Evolutionary conservation across 2,797 vertebrate genomes (phyloP).

Genomic region (Sciaenops ocellatus): DNA sequence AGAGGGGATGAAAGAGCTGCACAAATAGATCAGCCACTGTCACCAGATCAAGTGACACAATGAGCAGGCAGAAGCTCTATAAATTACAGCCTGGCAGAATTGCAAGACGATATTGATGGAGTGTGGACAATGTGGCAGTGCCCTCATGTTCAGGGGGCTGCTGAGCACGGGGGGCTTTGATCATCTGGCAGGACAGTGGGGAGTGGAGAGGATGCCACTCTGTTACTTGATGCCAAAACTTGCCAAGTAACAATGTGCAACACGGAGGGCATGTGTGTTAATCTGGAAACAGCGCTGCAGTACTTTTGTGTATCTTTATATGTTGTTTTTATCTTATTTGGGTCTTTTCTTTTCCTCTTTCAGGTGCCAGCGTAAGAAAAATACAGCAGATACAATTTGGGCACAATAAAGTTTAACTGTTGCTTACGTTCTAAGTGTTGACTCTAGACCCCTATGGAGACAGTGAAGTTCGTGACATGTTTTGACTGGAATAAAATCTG

Average conservation of each 20-base stretch:
- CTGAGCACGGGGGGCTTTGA: constrained; percentile 53
- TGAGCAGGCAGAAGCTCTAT: constrained; percentile 54
- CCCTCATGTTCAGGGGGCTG: constrained; percentile 26
- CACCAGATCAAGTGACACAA: constrained; percentile 77
- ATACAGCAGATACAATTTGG: too few relatives aligned
- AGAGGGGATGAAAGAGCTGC: constrained; percentile 63
- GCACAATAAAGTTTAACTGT: too few relatives aligned
- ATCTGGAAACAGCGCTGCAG: constrained; percentile 46
- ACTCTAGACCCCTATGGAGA: too few relatives aligned
- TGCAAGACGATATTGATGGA: constrained; percentile 55
- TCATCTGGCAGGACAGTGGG: constrained; percentile 66
- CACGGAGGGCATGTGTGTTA: constrained; percentile 47
- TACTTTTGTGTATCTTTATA: neutral
- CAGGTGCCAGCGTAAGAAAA: neutral
- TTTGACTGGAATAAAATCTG: too few relatives aligned
- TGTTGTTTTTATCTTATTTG: too few relatives aligned
- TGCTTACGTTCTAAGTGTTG: too few relatives aligned
- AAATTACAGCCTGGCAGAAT: constrained; percentile 68
- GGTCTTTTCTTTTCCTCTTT: neutral
- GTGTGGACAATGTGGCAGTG: constrained; percentile 62
- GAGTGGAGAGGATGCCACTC: constrained; percentile 15
- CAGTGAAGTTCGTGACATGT: too few relatives aligned
- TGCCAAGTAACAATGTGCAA: constrained; percentile 51
- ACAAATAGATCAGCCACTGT: constrained; percentile 70
- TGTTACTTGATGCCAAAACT: constrained; percentile 53